A percentile compares a stretch with the other conserved stretches of the same genome.
These are phyloP conservation scores for Miniopterus natalensis DNA, from an alignment of 2,113 vertebrate species.

Conservation along the genomic window DNA sequence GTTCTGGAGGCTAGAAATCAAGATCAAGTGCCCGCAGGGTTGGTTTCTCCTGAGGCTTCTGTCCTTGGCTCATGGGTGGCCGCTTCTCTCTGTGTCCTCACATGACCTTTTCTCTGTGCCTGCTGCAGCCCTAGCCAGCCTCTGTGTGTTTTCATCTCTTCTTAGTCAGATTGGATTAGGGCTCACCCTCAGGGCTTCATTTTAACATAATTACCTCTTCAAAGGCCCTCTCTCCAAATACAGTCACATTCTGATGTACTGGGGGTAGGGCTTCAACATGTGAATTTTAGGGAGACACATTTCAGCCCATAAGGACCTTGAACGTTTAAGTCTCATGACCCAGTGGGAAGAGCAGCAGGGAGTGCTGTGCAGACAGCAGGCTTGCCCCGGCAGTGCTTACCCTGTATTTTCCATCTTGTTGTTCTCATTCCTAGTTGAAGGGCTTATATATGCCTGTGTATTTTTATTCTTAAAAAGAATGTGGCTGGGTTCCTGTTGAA, in stretches of 20 bases:
- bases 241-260: neutral
- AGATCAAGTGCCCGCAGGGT: neutral
- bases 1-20: neutral
- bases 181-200: neutral
- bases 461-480: neutral
- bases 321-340: too few species aligned
- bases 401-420: rapidly evolving
- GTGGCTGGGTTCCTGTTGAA: neutral
- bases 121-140: neutral
- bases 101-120: neutral
- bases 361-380: rapidly evolving
- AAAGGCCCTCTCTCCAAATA: neutral
- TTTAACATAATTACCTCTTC: constrained; percentile 8
- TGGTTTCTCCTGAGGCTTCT: neutral
- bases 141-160: neutral
- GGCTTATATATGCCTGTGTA: too few species aligned
- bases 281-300: neutral
- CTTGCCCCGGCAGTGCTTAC: rapidly evolving
- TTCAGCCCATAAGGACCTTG: neutral
- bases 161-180: neutral
- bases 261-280: neutral
- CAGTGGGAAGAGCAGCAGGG: rapidly evolving
- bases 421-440: neutral
- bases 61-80: neutral
- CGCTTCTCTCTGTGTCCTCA: neutral